Evolutionary conservation across 2,113 vertebrate species (phyloP), one percentile per base, ranked within the genome.

Genomic region (Pleuronectes platessa): DNA sequence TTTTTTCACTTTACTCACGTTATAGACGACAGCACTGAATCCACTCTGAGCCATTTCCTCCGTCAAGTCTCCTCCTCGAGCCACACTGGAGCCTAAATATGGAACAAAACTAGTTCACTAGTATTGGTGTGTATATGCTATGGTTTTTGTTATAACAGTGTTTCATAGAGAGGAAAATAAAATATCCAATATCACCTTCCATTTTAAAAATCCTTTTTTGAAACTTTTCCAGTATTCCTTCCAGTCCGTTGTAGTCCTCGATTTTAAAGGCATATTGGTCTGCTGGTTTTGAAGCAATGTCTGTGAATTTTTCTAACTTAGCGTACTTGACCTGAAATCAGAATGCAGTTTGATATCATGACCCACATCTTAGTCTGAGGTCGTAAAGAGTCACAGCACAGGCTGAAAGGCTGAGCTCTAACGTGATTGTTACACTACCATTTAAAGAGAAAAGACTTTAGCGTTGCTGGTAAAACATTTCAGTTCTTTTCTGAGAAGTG

Each of bases 131-230:
- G 1, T 42, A 31, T 31, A 31, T 11, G 40, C 47, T 5, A 2
- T 15, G 14, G 3, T 18, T 51, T 31, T 17, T 26, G 0, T 18
- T 14, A 26, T 31, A 7, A 31, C 4, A 49, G 18, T 51, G 23
- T 21, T 15, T 0, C 26, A 64, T 11, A 51, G n/a, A 55, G 31
- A 35, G 10, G 0, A 0, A 35, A 37, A 21, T 23, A 53, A 17
- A 10, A 0, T 27, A 23, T 11, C 11, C 0, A n/a, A 61, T 18
- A 0, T 76, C 49, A 96, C 96, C 96, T 93, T 96, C 94, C 2
- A 95, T 89, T 17, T 0, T 86, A 64, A 94, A 96, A 64, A 96
- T 96, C 74, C 87, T 93, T 5, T 71, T 93, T 37, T 96, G 94
- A 23, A 96, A 86, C 0, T 92, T 92, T n/a, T 82, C 82, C 69